phyloP scores from a whole-genome alignment of 2,113 vertebrate species.

The Otolemur garnettii region DNA sequence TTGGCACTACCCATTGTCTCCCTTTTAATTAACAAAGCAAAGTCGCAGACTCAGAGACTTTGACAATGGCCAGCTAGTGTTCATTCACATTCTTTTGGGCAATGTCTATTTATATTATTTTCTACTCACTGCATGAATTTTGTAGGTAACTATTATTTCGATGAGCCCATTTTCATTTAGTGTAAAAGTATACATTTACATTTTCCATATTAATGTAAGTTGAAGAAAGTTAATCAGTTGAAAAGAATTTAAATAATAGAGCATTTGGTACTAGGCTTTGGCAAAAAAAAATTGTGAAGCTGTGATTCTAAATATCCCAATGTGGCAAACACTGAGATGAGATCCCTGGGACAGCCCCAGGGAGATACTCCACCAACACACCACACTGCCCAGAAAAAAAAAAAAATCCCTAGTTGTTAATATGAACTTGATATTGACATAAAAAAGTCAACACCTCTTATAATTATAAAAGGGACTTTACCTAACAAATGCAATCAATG shows the following conservation, averaged over 20 bases:
- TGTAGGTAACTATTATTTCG: not conserved
- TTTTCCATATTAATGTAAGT: not conserved
- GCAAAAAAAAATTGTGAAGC: not conserved
- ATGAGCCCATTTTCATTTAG: not conserved
- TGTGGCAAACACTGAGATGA: not conserved
- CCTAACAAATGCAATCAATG: too few relatives aligned
- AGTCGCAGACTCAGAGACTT: not conserved
- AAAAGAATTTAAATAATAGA: not conserved
- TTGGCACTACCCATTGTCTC: not conserved
- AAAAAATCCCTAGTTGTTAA: not conserved
- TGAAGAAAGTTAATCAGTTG: not conserved
- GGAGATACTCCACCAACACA: not conserved
- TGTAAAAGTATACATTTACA: not conserved
- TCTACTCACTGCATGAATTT: not conserved
- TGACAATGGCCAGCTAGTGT: not conserved
- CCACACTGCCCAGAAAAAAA: not conserved
- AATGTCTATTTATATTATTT: not conserved
- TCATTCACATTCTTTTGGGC: not conserved
- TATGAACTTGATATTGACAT: conserved; percentile 24
- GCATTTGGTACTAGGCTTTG: not conserved
- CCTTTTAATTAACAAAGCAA: not conserved
- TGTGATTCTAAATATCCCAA: not conserved
- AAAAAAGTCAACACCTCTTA: not conserved
- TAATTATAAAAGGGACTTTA: too few relatives aligned
- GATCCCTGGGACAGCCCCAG: too few relatives aligned